Base-by-base conservation (phyloP, 2,797 vertebrate genomes). In the Dipus sagitta region DNA sequence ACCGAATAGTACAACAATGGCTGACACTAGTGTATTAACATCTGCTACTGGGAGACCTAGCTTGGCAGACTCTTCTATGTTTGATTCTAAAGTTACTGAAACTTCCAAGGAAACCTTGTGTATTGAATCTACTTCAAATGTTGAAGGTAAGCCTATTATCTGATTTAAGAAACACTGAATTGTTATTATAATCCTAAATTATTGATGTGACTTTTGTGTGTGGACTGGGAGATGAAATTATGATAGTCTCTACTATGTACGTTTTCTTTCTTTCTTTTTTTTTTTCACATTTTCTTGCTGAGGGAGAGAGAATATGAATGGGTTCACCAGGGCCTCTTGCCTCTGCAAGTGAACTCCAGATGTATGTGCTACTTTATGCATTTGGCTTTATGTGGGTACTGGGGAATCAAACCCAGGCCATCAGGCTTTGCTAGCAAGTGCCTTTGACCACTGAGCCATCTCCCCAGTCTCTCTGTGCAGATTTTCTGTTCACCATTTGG, bases 61-160 rank as follows among this genome's bases (percentile, higher is more conserved):
- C 92, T 96, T 99, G 97, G 98, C 98, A 94, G 99, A 99, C 97
- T 98, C 98, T 92, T 99, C 99, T 18, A 98, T 99, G 94, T 99
- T 98, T 93, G 99, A 99, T 96, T 99, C 98, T 52, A 99, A 99
- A 98, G 98, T 99, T 90, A 98, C 97, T 3, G 99, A 99, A 97
- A 98, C 97, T 91, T 99, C 99, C 23, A 99, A 98, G 97, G 99
- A 99, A 95, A 98, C 99, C 95, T 75, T 96, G 1, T 98, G 99
- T 96, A 95, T 97, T 94, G 97, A 96, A 60, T 94, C 98, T 97
- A 92, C 97, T 86, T 97, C 97, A 91, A 98, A 98, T 88, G 96
- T 96, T 92, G 99, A 99, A 98, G 99, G 99, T 99, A 98, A 98
- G 86, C 21, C 23, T 82, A 2, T 82, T 90, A 78, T 2, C 13